Conservation (phyloP, 2,797 vertebrate genomes). For the Chiloscyllium punctatum region DNA sequence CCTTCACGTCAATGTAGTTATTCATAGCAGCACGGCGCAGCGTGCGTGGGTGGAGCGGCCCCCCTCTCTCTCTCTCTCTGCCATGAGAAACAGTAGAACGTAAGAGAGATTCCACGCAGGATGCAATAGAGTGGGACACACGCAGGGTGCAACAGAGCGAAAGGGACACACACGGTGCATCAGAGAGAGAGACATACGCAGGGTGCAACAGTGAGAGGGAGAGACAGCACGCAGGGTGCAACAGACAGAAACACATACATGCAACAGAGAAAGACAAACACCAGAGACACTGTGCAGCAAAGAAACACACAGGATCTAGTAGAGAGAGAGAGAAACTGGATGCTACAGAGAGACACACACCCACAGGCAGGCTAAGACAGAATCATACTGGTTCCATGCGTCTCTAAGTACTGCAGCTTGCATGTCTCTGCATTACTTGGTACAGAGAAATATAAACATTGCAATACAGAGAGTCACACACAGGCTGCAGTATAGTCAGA, state of each 20-base stretch:
- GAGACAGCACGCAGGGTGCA: neutral
- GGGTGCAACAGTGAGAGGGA: neutral
- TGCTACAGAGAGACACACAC: too few relatives aligned
- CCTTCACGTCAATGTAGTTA: slow-evolving; percentile 25
- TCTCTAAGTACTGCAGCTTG: too few relatives aligned
- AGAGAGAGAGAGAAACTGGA: too few relatives aligned
- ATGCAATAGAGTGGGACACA: neutral
- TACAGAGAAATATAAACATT: too few relatives aligned
- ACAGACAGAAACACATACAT: neutral
- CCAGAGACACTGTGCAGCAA: too few relatives aligned
- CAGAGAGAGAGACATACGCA: neutral
- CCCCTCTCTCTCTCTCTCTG: slow-evolving; percentile 1
- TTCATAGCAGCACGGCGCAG: slow-evolving; percentile 24
- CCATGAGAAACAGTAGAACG: neutral
- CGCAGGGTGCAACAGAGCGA: neutral
- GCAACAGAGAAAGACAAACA: too few relatives aligned
- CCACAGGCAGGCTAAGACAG: too few relatives aligned
- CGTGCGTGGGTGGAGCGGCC: neutral
- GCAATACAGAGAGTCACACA: neutral
- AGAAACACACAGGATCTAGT: too few relatives aligned
- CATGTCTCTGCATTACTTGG: too few relatives aligned
- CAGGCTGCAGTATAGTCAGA: neutral
- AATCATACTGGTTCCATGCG: too few relatives aligned
- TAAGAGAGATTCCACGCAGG: neutral
- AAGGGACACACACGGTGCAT: neutral